phyloP scores from a whole-genome alignment of 2,113 vertebrate genomes.

The Pandion haliaetus region DNA sequence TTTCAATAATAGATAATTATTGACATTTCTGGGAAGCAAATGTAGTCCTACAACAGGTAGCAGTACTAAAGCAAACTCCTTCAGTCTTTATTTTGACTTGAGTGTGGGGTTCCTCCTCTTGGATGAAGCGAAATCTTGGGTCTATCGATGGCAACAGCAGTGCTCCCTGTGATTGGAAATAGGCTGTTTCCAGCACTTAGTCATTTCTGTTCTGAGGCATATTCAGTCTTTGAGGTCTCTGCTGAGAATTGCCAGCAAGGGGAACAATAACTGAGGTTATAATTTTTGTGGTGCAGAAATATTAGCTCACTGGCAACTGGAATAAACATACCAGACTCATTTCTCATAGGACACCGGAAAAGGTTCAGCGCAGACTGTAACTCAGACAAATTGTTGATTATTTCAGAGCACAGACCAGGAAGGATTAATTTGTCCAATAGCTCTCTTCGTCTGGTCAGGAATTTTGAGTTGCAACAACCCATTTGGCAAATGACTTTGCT shows the following conservation, averaged over 20 bases:
- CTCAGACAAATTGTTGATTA: slow-evolving; percentile 6
- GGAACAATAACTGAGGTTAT: neutral
- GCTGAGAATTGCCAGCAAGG: neutral
- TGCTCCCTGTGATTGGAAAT: neutral
- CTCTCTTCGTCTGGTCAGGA: neutral
- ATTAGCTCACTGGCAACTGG: neutral
- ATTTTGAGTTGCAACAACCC: neutral
- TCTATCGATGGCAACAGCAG: neutral
- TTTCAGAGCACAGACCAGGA: slow-evolving; percentile 19
- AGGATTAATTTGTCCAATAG: slow-evolving; percentile 44
- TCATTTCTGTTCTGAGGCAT: neutral
- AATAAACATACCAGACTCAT: slow-evolving; percentile 36
- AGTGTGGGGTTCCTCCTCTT: neutral
- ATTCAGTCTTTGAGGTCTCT: neutral
- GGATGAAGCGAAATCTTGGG: neutral
- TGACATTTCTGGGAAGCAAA: neutral
- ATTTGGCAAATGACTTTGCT: neutral
- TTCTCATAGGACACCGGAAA: slow-evolving; percentile 35
- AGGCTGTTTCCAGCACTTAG: neutral
- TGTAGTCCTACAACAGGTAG: neutral
- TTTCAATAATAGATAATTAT: slow-evolving; percentile 16
- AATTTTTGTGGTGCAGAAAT: slow-evolving; percentile 34
- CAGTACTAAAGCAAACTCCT: neutral
- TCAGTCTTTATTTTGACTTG: neutral
- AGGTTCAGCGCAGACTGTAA: neutral